These are phyloP conservation scores for Lithophane semibrunnea DNA, from an alignment of 2,888 invertebrate species.

Conservation along the genomic window DNA sequence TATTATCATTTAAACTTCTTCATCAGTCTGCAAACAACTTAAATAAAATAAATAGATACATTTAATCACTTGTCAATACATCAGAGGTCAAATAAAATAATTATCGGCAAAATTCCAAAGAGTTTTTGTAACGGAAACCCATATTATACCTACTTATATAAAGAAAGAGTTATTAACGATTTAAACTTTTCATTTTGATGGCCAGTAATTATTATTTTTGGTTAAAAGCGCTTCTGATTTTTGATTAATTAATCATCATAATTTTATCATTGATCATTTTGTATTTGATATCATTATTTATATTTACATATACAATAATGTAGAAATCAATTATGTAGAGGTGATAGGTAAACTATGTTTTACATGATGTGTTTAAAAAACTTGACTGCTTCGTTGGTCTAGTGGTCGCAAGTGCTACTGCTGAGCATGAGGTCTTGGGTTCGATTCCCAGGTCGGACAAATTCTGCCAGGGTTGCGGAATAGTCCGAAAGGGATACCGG, in stretches of 20 bases:
- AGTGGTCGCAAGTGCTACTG: too few species aligned
- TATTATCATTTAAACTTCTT: conserved; percentile 40
- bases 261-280: conserved; percentile 62
- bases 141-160: conserved; percentile 40
- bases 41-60: conserved; percentile 50
- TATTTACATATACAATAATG: conserved; percentile 40
- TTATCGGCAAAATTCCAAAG: conserved; percentile 41
- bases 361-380: too few species aligned
- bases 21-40: conserved; percentile 38
- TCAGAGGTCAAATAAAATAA: conserved; percentile 52
- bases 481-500: too few species aligned
- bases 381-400: too few species aligned
- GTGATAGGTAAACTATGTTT: conserved; percentile 1
- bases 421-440: too few species aligned
- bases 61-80: conserved; percentile 62
- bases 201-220: conserved; percentile 57
- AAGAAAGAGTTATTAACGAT: conserved; percentile 61
- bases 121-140: conserved; percentile 43
- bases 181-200: conserved; percentile 61
- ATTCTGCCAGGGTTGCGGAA: too few species aligned
- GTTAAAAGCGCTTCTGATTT: conserved; percentile 62
- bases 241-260: conserved; percentile 58
- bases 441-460: too few species aligned
- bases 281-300: conserved; percentile 55
- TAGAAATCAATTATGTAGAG: conserved; percentile 49